Evolutionary conservation across 2,113 vertebrate species (phyloP).

Genomic region (Microcebus tavaratra): DNA sequence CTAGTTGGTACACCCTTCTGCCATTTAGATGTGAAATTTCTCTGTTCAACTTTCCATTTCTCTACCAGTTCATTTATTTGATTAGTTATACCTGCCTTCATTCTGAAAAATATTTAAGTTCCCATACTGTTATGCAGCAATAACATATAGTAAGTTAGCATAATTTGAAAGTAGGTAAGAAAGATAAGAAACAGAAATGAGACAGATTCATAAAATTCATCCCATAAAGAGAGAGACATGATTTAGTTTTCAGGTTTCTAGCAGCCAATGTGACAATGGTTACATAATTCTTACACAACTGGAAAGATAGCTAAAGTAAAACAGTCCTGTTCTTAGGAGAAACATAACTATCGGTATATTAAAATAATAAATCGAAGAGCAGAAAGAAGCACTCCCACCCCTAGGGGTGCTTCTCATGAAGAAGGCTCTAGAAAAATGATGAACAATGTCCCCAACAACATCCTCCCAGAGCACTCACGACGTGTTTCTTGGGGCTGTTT

Average conservation of each 20-base stretch:
- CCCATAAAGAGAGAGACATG: not conserved
- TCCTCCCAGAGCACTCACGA: not conserved
- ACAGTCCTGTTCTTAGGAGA: not conserved
- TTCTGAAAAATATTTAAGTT: not conserved
- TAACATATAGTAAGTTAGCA: not conserved
- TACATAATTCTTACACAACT: not conserved
- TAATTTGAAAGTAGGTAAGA: not conserved
- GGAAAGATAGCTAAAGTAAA: slow-evolving; percentile 4
- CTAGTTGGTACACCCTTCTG: not conserved
- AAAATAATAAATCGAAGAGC: not conserved
- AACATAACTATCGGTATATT: not conserved
- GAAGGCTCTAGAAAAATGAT: not conserved
- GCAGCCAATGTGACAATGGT: not conserved
- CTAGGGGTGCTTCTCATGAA: not conserved
- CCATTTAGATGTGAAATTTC: not conserved
- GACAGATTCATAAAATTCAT: slow-evolving; percentile 15
- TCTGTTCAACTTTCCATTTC: not conserved
- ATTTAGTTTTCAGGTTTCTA: slow-evolving; percentile 27
- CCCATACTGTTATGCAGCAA: not conserved
- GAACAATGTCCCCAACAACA: not conserved
- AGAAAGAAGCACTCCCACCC: not conserved
- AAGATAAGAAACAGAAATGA: slow-evolving; percentile 20
- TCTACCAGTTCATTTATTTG: slow-evolving; percentile 22
- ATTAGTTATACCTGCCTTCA: not conserved
- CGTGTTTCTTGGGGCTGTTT: not conserved